These are phyloP conservation scores for Epizoanthus rinbou DNA, from an alignment of 92 coral and sea anemone genomes.

Conservation along the genomic window DNA sequence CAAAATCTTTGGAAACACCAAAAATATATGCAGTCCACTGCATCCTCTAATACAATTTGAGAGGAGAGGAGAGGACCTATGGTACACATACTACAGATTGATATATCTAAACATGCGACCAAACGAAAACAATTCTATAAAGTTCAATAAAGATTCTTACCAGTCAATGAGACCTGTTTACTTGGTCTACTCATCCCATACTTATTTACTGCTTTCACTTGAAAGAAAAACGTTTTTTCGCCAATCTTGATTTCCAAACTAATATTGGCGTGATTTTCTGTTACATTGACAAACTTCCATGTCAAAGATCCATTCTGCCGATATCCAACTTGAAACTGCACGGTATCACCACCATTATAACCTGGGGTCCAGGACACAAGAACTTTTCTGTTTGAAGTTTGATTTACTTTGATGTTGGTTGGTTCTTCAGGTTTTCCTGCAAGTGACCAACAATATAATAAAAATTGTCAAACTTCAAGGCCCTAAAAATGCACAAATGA, in stretches of 20 bases:
- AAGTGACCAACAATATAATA: background rate
- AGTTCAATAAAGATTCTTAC: constrained; percentile 29
- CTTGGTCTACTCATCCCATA: constrained; percentile 65
- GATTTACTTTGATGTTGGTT: constrained; percentile 54
- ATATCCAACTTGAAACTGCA: constrained; percentile 55
- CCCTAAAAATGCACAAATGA: no score
- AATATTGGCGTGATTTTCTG: constrained; percentile 50
- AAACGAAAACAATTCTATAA: background rate
- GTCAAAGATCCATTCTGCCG: constrained; percentile 32
- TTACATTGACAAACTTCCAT: constrained; percentile 52
- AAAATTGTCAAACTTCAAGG: background rate
- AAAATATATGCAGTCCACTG: no score
- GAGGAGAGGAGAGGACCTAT: background rate
- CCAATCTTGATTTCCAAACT: constrained; percentile 43
- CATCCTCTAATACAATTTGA: background rate
- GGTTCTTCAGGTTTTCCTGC: constrained; percentile 86
- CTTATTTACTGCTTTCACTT: constrained; percentile 75
- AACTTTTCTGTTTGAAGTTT: constrained; percentile 48
- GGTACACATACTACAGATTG: background rate
- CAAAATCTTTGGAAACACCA: no score
- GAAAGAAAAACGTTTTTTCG: constrained; percentile 48
- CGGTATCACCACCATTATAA: constrained; percentile 64
- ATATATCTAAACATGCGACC: no score
- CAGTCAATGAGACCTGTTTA: constrained; percentile 25
- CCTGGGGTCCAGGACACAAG: constrained; percentile 80